phyloP scores from a whole-genome alignment of 2,888 invertebrate genomes.

The Syrista parreyssii region DNA sequence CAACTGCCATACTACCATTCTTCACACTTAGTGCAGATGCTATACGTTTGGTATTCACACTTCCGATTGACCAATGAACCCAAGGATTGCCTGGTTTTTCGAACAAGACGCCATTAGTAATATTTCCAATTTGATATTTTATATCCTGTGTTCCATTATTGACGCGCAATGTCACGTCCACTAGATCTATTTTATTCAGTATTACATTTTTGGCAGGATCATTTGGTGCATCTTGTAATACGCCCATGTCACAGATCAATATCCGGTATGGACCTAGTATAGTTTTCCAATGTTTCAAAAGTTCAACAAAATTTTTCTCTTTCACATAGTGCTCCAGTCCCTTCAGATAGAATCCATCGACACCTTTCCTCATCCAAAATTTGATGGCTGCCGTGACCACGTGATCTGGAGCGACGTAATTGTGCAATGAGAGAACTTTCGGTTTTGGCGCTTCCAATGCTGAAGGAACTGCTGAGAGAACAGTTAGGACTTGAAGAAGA shows the following conservation, averaged over 20 bases:
- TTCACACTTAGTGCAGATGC: constrained; percentile 66
- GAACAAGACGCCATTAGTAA: constrained; percentile 72
- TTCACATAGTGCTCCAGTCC: constrained; percentile 77
- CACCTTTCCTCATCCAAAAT: constrained; percentile 80
- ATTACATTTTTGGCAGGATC: constrained; percentile 70
- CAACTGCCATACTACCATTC: constrained; percentile 77
- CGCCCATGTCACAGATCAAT: constrained; percentile 75
- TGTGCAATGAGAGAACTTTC: constrained; percentile 29
- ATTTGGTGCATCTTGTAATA: constrained; percentile 68
- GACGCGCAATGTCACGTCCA: constrained; percentile 77
- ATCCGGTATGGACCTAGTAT: constrained; percentile 73
- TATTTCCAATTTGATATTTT: constrained; percentile 70
- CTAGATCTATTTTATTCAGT: constrained; percentile 76
- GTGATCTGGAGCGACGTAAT: constrained; percentile 31
- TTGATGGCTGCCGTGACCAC: constrained; percentile 72
- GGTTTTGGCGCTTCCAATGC: constrained; percentile 24
- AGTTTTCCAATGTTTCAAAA: constrained; percentile 77
- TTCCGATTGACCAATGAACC: constrained; percentile 84
- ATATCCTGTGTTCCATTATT: constrained; percentile 71
- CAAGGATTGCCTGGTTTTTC: constrained; percentile 76
- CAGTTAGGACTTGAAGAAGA: constrained; percentile 36
- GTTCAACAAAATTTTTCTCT: constrained; percentile 71
- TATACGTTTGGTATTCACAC: constrained; percentile 72
- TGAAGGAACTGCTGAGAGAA: constrained; percentile 31
- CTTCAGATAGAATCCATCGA: constrained; percentile 92